phyloP scores from a whole-genome alignment of 2,113 vertebrate species.

The Lophotis ruficrista region DNA sequence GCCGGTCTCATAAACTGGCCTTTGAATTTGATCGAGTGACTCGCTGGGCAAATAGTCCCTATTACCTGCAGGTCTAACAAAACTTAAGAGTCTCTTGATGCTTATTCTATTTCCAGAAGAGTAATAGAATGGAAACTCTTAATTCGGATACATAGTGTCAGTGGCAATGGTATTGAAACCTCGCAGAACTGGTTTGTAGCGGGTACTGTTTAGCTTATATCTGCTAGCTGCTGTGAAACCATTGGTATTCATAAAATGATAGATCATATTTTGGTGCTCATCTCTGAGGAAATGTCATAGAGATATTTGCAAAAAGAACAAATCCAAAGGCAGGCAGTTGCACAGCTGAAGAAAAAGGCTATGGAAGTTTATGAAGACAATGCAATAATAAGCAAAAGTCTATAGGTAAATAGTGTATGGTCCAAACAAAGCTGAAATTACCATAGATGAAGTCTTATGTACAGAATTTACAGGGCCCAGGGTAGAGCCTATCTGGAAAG shows the following conservation, averaged over 20 bases:
- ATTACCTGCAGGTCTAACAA: background rate
- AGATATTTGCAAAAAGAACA: background rate
- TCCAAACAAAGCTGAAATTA: background rate
- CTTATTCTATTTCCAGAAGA: background rate
- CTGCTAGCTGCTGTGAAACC: background rate
- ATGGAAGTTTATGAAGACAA: background rate
- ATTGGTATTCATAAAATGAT: background rate
- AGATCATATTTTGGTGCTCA: background rate
- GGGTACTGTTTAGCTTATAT: background rate
- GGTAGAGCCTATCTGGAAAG: background rate
- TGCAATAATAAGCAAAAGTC: background rate
- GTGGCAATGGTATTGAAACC: background rate
- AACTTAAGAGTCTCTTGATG: background rate
- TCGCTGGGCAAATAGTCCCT: background rate
- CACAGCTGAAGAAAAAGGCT: background rate
- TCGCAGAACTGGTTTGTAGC: background rate
- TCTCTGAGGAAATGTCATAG: background rate
- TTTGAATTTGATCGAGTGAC: background rate
- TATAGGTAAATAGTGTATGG: background rate
- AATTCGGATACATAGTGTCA: background rate
- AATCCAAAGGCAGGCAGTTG: background rate
- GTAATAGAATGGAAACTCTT: background rate
- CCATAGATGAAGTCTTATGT: background rate
- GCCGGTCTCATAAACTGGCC: background rate
- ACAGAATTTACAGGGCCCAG: background rate